phyloP scores from a whole-genome alignment of 2,113 vertebrate genomes.

The Xiphorhynchus elegans region DNA sequence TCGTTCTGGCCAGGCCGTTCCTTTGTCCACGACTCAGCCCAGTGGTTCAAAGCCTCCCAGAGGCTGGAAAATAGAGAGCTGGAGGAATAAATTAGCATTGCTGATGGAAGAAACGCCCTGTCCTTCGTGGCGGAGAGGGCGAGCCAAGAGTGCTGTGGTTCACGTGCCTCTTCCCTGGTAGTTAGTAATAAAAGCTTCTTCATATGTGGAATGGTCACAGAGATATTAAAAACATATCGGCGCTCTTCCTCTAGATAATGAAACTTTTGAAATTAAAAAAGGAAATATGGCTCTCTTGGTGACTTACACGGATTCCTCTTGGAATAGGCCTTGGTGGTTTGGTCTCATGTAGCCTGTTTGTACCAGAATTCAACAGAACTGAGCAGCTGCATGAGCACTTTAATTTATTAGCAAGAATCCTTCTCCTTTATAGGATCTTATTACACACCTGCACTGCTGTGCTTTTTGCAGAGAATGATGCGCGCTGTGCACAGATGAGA shows the following conservation, averaged over 20 bases:
- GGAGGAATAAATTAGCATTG: not conserved
- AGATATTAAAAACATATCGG: not conserved
- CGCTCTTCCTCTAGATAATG: not conserved
- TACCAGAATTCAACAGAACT: not conserved
- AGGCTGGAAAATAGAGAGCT: not conserved
- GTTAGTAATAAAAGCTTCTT: not conserved
- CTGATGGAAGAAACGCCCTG: not conserved
- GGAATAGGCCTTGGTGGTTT: not conserved
- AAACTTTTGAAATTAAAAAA: not conserved
- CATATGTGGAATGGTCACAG: not conserved
- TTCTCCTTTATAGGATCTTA: not conserved
- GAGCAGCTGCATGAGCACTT: not conserved
- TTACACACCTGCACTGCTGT: not conserved
- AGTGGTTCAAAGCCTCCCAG: conserved; percentile 21
- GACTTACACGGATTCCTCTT: not conserved
- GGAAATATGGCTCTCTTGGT: not conserved
- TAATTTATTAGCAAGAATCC: not conserved
- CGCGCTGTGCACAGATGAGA: not conserved
- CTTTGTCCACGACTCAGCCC: conserved; percentile 23
- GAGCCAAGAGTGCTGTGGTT: not conserved
- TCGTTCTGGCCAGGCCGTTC: not conserved
- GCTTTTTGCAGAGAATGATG: not conserved
- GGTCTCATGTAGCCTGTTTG: not conserved
- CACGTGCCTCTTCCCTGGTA: not conserved
- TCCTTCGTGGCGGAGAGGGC: not conserved